Base-by-base conservation (phyloP, 2,797 vertebrate genomes). In the Halcyon chelicuti region DNA sequence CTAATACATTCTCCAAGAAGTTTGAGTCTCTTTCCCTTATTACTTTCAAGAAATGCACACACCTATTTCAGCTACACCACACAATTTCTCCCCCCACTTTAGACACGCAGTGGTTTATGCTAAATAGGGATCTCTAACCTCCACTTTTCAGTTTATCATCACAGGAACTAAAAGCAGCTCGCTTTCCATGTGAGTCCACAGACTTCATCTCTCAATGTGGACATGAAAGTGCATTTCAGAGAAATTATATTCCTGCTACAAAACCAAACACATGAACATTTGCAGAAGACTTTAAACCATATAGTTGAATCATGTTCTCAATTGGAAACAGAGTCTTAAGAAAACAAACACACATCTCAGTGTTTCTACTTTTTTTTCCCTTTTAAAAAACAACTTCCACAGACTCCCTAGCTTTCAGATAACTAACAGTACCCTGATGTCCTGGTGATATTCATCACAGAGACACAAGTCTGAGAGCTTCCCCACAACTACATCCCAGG, bases 171-270 rank as follows among this genome's bases (percentile, higher is more conserved):
- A 83, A 68, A 91, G 14, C 54, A 83, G 39, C 14, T 65, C 0
- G 0, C 5, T 58, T 66, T 67, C n/a, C 35, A 1, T 5, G 1
- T 1, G 4, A 81, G 35, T 19, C 57, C 78, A 65, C 44, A 68
- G 33, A 10, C 5, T 13, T 58, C 52, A 47, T 31, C 29, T 63
- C 73, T 60, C 66, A 44, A 10, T 1, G 3, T 1, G 10, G 12
- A 81, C 26, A 4, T 46, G 10, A 26, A 70, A 65, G 28, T 1
- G 9, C 14, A 37, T 7, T 88, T 93, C 25, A 71, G 74, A 77
- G 42, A 20, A 68, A 44, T 26, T 40, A 80, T n/a, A 90, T 12
- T 80, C 13, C 37, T 62, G 29, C 57, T 54, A 31, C 61, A 68
- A 89, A 90, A 42, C 11, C 9, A 28, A 72, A 71, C 28, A n/a